A percentile compares a stretch with the other conserved stretches of the same genome.
These are phyloP conservation scores for Leptura quadrifasciata DNA, from an alignment of 2,888 invertebrate genomes.

Conservation along the genomic window DNA sequence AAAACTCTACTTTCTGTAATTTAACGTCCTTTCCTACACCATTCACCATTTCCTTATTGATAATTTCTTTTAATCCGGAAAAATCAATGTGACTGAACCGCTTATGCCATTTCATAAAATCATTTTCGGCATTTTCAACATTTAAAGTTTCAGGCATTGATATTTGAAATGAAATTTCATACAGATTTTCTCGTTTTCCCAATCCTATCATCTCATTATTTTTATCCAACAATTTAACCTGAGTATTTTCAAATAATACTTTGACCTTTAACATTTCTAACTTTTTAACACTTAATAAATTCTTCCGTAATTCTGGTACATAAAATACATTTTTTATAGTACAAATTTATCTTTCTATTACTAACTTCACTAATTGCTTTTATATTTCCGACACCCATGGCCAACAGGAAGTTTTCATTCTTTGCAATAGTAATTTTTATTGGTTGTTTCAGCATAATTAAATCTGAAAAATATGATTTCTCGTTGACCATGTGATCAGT, in stretches of 20 bases:
- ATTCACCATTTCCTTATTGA: too few relatives aligned
- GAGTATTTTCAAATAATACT: conserved; percentile 43
- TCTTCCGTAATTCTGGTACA: conserved; percentile 45
- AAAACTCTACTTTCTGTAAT: too few relatives aligned
- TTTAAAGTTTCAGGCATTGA: conserved; percentile 43
- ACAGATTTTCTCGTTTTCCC: conserved; percentile 44
- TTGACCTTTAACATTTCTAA: conserved; percentile 41
- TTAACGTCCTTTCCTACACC: too few relatives aligned
- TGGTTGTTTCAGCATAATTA: too few relatives aligned
- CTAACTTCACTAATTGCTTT: conserved; percentile 43
- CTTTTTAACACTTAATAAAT: conserved; percentile 44
- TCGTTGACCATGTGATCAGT: too few relatives aligned
- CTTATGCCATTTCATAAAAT: conserved; percentile 19
- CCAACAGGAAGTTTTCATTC: too few relatives aligned
- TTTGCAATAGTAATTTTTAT: too few relatives aligned
- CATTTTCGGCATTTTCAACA: conserved; percentile 41
- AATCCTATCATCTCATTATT: conserved; percentile 32
- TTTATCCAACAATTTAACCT: conserved; percentile 40
- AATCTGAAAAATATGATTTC: too few relatives aligned
- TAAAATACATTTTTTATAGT: conserved; percentile 51
- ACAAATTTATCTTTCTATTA: conserved; percentile 44
- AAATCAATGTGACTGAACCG: too few relatives aligned
- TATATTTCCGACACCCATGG: conserved; percentile 52
- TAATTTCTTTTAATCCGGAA: conserved; percentile 12
- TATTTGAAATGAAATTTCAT: conserved; percentile 51